Evolutionary conservation across 2,113 vertebrate species (phyloP), one percentile per base, ranked within the genome.

Genomic region (Zosterops lateralis): DNA sequence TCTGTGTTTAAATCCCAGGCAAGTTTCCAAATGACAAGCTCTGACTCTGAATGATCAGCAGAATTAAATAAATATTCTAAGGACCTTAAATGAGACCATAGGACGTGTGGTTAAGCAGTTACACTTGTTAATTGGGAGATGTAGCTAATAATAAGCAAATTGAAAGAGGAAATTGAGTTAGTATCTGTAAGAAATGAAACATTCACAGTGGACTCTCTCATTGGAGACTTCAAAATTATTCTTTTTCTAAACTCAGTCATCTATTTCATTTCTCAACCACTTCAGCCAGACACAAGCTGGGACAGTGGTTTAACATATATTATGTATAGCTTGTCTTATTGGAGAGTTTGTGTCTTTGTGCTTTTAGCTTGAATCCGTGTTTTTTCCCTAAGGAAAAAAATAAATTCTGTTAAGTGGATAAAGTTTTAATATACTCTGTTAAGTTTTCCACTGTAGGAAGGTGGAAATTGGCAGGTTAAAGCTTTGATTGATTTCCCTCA

Each of bases 101-200:
- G 54, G 48, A 73, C 14, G 9, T 58, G 47, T 70, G 38, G 67
- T 57, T 85, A 54, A 91, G 71, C 45, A 68, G 57, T 96, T 94
- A 76, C 45, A 22, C 34, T 85, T 76, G 40, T 66, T 94, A 76
- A 80, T 51, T 83, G 50, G 67, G 60, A 80, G 34, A 73, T 61
- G 58, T 38, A 85, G 38, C 54, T 74, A 90, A 73, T 86, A 91
- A 83, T 90, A 96, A 90, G 67, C 29, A 72, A 89, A 95, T 61
- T 36, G 54, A 78, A 77, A 88, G 72, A 92, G 79, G 82, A 95
- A 93, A 95, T 88, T 70, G 75, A 83, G 51, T 93, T 93, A 83
- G 11, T 80, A 64, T 44, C 38, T 70, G 26, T 66, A 83, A 94
- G 71, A 92, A 94, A 92, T 34, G 84, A 86, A 60, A 90, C 24